A percentile compares a stretch with the other conserved stretches of the same genome.
Conservation (phyloP, 2,113 vertebrate species). For the Channa argus region DNA sequence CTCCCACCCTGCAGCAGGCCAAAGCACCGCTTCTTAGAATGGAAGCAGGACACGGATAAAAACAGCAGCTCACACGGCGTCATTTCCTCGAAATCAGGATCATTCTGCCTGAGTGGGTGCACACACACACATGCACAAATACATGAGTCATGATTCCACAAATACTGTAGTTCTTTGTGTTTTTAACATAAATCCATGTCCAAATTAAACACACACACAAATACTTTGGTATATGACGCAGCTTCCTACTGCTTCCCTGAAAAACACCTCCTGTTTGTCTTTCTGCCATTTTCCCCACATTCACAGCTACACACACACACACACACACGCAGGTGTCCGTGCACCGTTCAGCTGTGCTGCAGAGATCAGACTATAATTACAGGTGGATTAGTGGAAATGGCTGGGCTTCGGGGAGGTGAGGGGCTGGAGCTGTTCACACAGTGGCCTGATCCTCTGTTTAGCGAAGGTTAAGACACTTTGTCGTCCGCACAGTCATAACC, state of each 20-base stretch:
- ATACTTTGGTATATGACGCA: not conserved
- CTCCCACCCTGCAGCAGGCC: not conserved
- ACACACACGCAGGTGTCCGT: not conserved
- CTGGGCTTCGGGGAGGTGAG: conserved; percentile 37
- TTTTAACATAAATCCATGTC: not conserved
- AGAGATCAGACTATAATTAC: conserved; percentile 57
- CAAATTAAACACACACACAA: not conserved
- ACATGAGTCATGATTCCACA: conserved; percentile 43
- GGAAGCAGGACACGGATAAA: not conserved
- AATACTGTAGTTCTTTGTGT: conserved; percentile 12
- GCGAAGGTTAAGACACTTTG: conserved; percentile 51
- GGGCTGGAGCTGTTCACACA: conserved; percentile 21
- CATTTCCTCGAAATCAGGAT: not conserved
- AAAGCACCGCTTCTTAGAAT: not conserved
- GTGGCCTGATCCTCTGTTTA: conserved; percentile 53
- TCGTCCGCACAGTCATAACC: conserved; percentile 28
- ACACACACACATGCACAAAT: not conserved
- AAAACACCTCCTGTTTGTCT: not conserved
- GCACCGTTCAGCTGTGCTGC: not conserved
- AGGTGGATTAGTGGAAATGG: conserved; percentile 35
- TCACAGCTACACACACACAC: not conserved
- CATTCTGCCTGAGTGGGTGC: not conserved
- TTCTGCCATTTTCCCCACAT: not conserved
- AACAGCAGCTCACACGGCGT: not conserved
- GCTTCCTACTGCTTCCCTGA: not conserved